Conservation (phyloP, 1,140 invertebrate genomes). For the Eueides isabella region DNA sequence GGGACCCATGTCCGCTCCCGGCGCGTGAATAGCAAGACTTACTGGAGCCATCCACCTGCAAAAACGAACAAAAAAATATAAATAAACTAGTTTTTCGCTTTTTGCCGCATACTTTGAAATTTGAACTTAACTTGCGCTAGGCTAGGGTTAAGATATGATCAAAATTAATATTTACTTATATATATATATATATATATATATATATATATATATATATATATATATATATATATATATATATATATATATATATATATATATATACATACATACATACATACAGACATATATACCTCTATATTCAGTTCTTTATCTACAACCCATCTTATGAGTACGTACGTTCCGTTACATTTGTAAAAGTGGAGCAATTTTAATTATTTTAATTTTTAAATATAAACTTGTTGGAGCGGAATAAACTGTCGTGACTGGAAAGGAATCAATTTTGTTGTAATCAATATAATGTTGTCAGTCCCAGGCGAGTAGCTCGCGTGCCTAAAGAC, state of each 20-base stretch:
- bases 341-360: not conserved
- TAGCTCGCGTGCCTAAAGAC: conserved; percentile 58
- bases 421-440: conserved; percentile 41
- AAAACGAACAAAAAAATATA: conserved; percentile 14
- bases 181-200: too few species aligned
- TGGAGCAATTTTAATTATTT: conserved; percentile 10
- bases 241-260: too few species aligned
- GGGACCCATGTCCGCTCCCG: conserved; percentile 86
- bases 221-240: too few species aligned
- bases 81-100: not conserved
- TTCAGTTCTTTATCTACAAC: not conserved
- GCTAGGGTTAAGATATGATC: too few species aligned
- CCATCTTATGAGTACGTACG: not conserved
- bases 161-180: too few species aligned
- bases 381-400: conserved; percentile 16
- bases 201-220: too few species aligned
- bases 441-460: conserved; percentile 58
- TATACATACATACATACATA: too few species aligned
- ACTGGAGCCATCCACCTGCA: conserved; percentile 86
- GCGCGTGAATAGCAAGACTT: conserved; percentile 89
- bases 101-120: not conserved
- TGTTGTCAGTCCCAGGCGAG: conserved; percentile 43
- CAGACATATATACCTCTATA: too few species aligned
- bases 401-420: conserved; percentile 18
- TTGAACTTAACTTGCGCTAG: too few species aligned